Evolutionary conservation across 2,113 vertebrate species (phyloP), one percentile per base, ranked within the genome.

Genomic region (Gasterosteus aculeatus): DNA sequence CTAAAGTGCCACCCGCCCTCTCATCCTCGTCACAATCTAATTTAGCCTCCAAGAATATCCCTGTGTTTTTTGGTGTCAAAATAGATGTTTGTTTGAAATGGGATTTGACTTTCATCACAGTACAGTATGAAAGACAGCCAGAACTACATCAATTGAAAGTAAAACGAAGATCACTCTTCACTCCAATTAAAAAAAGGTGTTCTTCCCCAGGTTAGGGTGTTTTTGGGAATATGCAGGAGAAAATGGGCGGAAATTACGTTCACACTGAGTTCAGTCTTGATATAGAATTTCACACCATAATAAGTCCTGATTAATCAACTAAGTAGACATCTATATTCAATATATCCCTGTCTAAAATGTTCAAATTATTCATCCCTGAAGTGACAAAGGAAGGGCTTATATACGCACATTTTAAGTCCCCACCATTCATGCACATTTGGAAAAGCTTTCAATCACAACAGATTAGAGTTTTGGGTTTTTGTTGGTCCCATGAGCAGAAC

Each of bases 401-500:
- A 5, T 29, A 22, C 47, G 39, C 26, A 39, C n/a, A 59, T 68
- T 76, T 75, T 16, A 69, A 54, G 15, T 77, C 29, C 57, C 16
- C 10, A 14, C 72, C 58, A 77, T 72, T 78, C 39, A 49, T 60
- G 49, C 53, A 74, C 26, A 65, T 72, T 60, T 22, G 0, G 44
- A 81, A 83, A 76, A 58, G 26, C 35, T 29, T 57, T 81, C 65
- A 67, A 83, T 76, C 41, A 18, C 19, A 0, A 22, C 69, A 75
- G 72, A 86, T 85, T 66, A 78, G 18, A 80, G 41, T 70, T 83
- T 72, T 73, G 67, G 41, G 29, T 74, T 35, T 74, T 80, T 68
- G 31, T 85, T 77, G 51, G 42, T 75, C 44, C 73, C 35, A 35
- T 62, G 70, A 86, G 62, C 70, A 69, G 59, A 70, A 63, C 49